Evolutionary conservation across 2,797 vertebrate species (phyloP), one percentile per base, ranked within the genome.

Genomic region (Enteromius mattozi): DNA sequence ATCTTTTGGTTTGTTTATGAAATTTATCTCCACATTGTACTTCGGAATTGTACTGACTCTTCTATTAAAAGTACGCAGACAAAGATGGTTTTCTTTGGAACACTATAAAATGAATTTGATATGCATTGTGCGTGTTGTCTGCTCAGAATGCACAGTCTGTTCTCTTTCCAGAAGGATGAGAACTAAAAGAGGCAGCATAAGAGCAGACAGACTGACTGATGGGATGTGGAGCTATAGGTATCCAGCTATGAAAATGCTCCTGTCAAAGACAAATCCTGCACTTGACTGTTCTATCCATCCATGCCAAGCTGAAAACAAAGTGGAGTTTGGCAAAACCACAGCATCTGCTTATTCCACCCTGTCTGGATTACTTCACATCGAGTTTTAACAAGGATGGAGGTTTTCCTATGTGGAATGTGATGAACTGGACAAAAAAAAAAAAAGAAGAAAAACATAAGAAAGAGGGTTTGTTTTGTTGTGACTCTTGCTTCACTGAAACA

Each of bases 121-220:
- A 42, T 47, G 84, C 86, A 69, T 89, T 86, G 78, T 85, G 74
- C 37, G 35, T 87, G 84, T 80, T 76, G 86, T 90, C 90, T 90
- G 82, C 87, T 81, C 87, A 88, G 86, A 93, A 87, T 87, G 84
- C 78, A 70, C 78, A 63, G 13, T 30, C 61, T 33, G 49, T 78
- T 91, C 78, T 85, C 86, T 91, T 76, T 70, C 56, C 35, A 42
- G 61, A 51, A 30, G 35, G 9, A 30, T 81, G 61, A 66, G 65
- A 72, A 63, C 45, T 71, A 42, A 47, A 33, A 76, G 27, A 74
- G 24, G 78, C n/a, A 49, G 80, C 80, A 61, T 61, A 59, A 76
- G 37, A 79, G 69, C 40, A 71, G 70, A 80, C 24, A 56, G 65
- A 66, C 8, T 30, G 24, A 59, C 33, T 19, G n/a, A 72, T 80